These are phyloP conservation scores for Leptinotarsa haldemani DNA, from an alignment of 2,888 invertebrate genomes.

Conservation along the genomic window DNA sequence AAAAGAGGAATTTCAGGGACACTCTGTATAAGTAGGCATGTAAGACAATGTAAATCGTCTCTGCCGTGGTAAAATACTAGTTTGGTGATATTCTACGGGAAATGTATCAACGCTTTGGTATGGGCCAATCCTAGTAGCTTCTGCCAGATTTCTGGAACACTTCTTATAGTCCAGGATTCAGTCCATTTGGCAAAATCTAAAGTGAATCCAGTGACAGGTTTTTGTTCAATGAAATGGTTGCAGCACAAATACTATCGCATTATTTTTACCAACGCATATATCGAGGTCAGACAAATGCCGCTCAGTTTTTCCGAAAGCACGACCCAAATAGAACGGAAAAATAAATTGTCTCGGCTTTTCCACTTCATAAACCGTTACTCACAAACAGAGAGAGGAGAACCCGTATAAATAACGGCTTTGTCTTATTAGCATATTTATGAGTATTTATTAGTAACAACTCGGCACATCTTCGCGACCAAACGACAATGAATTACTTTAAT, in stretches of 20 bases:
- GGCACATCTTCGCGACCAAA: slow-evolving; percentile 49
- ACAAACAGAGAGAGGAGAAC: slow-evolving; percentile 25
- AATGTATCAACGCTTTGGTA: too few relatives aligned
- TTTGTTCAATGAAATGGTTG: too few relatives aligned
- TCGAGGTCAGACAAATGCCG: not conserved
- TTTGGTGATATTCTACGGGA: too few relatives aligned
- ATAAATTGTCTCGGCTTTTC: slow-evolving; percentile 28
- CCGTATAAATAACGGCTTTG: slow-evolving; percentile 33
- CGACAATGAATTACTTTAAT: slow-evolving; percentile 63
- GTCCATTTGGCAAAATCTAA: too few relatives aligned
- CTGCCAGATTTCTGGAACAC: not conserved
- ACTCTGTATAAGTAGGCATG: too few relatives aligned
- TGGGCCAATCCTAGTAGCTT: too few relatives aligned
- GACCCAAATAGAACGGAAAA: slow-evolving; percentile 8
- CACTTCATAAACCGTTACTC: slow-evolving; percentile 34
- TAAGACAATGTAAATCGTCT: too few relatives aligned
- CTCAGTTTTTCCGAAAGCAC: slow-evolving; percentile 2
- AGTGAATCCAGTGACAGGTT: too few relatives aligned
- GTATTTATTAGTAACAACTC: slow-evolving; percentile 48
- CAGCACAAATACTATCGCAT: too few relatives aligned
- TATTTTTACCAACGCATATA: not conserved
- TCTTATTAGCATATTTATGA: slow-evolving; percentile 55
- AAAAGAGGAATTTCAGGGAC: too few relatives aligned
- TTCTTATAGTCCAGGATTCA: not conserved
- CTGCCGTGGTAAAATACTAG: too few relatives aligned